A percentile compares a stretch with the other conserved stretches of the same genome.
These are phyloP conservation scores for Torymus texanus DNA, from an alignment of 2,888 invertebrate genomes.

Conservation along the genomic window DNA sequence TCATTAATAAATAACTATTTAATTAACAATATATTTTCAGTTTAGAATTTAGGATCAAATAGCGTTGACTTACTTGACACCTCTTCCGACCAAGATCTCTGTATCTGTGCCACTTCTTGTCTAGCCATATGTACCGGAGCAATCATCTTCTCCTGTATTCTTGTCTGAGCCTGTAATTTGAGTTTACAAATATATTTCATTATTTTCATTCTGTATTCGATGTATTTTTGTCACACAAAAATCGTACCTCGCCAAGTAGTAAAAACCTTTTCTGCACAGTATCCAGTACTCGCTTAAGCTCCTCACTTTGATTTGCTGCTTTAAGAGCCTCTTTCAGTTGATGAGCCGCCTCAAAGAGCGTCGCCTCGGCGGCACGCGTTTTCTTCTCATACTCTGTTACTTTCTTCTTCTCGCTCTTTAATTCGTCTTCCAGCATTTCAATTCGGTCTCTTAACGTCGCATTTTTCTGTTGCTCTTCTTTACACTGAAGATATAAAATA, in stretches of 20 bases:
- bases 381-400: conserved; percentile 66
- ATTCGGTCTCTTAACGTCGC: conserved; percentile 75
- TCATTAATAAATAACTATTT: too few species aligned
- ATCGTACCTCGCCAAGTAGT: conserved; percentile 69
- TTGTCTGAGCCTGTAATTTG: conserved; percentile 66
- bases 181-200: background rate
- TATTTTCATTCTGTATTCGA: too few species aligned
- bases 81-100: conserved; percentile 71
- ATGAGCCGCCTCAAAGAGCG: conserved; percentile 75
- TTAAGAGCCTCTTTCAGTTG: conserved; percentile 72
- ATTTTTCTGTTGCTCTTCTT: conserved; percentile 77
- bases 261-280: conserved; percentile 70
- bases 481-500: conserved; percentile 72
- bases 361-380: conserved; percentile 72
- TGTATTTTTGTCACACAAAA: background rate
- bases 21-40: too few species aligned
- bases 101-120: conserved; percentile 69
- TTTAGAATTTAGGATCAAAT: too few species aligned
- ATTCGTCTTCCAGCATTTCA: conserved; percentile 76
- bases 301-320: conserved; percentile 74
- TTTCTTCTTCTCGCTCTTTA: conserved; percentile 76
- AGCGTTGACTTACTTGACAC: conserved; percentile 64
- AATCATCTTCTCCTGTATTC: conserved; percentile 67
- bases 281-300: conserved; percentile 69
- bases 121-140: conserved; percentile 67